Conservation (phyloP, 2,113 vertebrate species). For the Orycteropus afer region DNA sequence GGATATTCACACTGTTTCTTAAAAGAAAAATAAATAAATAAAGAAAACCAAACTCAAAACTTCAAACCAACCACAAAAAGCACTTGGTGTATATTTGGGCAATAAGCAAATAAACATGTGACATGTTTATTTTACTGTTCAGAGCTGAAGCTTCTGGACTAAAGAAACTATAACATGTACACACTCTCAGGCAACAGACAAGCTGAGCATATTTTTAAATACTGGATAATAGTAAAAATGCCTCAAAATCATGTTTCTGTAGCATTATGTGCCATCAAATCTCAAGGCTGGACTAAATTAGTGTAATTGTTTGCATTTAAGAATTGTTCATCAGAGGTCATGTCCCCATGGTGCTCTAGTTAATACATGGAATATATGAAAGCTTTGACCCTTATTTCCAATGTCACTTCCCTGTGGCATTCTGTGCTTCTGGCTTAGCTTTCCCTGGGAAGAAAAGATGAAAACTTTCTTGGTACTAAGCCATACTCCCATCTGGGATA, state of each 20-base stretch:
- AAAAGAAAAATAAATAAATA: constrained; percentile 75
- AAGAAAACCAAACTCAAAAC: constrained; percentile 65
- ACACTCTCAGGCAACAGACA: neutral
- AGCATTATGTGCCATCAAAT: neutral
- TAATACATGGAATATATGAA: neutral
- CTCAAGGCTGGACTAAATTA: neutral
- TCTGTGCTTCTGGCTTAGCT: constrained; percentile 50
- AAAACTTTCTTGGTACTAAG: constrained; percentile 62
- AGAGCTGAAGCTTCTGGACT: constrained; percentile 27
- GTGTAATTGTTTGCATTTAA: neutral
- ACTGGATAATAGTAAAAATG: neutral
- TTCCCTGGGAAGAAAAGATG: constrained; percentile 61
- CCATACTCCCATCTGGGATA: constrained; percentile 65
- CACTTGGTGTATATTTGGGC: constrained; percentile 61
- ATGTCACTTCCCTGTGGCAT: neutral
- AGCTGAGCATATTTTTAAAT: neutral
- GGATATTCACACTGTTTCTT: constrained; percentile 73
- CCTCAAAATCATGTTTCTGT: neutral
- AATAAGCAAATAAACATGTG: constrained; percentile 56
- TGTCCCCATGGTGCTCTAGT: neutral
- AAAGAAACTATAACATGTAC: neutral
- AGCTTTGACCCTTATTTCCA: constrained; percentile 26
- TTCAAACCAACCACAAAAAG: constrained; percentile 71
- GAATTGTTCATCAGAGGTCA: neutral
- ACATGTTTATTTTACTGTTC: constrained; percentile 58